These are phyloP conservation scores for Gila orcuttii DNA, from an alignment of 2,113 vertebrate genomes.

Conservation along the genomic window DNA sequence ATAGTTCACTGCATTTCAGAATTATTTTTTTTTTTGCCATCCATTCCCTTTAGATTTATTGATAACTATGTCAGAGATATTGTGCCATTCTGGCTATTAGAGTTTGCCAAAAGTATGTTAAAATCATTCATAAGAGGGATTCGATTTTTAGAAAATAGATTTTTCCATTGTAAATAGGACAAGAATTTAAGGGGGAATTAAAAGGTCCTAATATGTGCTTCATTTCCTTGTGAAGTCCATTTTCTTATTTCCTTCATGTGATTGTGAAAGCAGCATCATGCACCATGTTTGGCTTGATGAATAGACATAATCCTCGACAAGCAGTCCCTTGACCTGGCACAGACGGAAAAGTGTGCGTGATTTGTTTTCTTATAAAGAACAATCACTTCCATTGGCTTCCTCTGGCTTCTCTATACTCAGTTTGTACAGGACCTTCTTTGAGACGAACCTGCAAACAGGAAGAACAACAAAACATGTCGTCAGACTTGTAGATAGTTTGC, in stretches of 20 bases:
- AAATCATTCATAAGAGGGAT: not conserved
- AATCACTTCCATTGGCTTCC: conserved; percentile 86
- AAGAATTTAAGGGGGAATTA: not conserved
- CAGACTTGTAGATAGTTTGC: too few species aligned
- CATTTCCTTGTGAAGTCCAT: too few species aligned
- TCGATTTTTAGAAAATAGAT: not conserved
- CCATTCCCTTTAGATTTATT: not conserved
- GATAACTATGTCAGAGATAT: not conserved
- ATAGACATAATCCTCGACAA: not conserved
- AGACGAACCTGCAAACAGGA: conserved; percentile 85
- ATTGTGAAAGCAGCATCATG: conserved; percentile 2
- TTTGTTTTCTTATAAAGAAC: conserved; percentile 59
- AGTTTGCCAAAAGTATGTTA: not conserved
- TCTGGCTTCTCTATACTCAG: conserved; percentile 83
- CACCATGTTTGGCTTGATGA: not conserved
- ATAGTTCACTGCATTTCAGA: not conserved
- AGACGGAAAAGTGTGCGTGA: not conserved
- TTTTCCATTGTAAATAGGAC: not conserved
- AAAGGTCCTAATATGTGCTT: too few species aligned
- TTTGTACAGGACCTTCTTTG: conserved; percentile 91
- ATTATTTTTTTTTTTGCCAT: not conserved
- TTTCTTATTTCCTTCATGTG: not conserved
- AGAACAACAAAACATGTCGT: not conserved
- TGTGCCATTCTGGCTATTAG: not conserved
- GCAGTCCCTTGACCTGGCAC: not conserved